These are phyloP conservation scores for Blera fallax DNA, from an alignment of 2,888 invertebrate species.

Conservation along the genomic window DNA sequence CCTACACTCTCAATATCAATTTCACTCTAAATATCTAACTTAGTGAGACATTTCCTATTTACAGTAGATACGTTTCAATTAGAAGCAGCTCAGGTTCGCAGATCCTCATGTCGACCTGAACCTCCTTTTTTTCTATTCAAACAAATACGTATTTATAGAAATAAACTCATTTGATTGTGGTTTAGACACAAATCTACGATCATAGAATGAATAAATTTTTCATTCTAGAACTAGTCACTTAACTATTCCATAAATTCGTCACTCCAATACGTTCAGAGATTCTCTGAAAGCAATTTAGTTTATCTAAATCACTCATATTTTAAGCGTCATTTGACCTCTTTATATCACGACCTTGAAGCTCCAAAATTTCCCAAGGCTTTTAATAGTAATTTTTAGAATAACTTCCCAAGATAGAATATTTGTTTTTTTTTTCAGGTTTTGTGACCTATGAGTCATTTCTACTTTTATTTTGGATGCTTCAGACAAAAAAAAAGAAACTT, in stretches of 20 bases:
- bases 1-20: too few species aligned
- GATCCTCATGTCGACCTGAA: too few species aligned
- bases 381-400: slow-evolving; percentile 12
- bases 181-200: too few species aligned
- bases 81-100: too few species aligned
- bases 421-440: slow-evolving; percentile 1
- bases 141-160: too few species aligned
- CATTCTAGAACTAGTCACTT: background rate
- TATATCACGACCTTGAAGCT: slow-evolving; percentile 5
- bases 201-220: too few species aligned
- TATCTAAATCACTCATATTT: background rate
- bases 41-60: too few species aligned
- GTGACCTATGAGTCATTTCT: slow-evolving; percentile 27
- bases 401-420: background rate
- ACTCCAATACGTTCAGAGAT: background rate
- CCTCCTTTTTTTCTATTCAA: too few species aligned
- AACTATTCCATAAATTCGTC: background rate
- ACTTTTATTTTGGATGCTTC: background rate
- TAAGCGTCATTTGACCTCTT: background rate
- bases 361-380: background rate
- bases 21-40: too few species aligned
- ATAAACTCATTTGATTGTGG: too few species aligned
- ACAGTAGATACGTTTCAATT: too few species aligned
- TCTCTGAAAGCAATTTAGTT: background rate
- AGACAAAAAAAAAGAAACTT: background rate